These are phyloP conservation scores for Osmoderma eremita DNA, from an alignment of 2,888 invertebrate species.

Conservation along the genomic window DNA sequence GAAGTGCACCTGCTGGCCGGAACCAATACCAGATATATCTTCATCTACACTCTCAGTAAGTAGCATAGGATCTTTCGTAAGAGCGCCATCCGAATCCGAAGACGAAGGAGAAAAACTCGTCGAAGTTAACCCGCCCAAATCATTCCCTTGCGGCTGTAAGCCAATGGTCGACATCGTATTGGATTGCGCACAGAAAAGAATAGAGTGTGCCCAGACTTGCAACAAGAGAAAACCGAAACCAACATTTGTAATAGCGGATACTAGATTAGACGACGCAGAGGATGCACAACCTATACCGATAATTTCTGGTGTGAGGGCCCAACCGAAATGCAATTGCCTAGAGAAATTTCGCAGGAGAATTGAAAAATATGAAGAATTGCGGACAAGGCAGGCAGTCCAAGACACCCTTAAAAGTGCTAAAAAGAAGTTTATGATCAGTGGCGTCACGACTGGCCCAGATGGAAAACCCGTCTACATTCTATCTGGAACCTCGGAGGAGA, in stretches of 20 bases:
- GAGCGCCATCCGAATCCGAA: conserved; percentile 8
- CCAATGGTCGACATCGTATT: conserved; percentile 35
- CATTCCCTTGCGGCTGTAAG: conserved; percentile 37
- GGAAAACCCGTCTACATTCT: conserved; percentile 53
- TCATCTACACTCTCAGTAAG: conserved; percentile 23
- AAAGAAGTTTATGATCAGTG: conserved; percentile 45
- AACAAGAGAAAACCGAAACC: conserved; percentile 25
- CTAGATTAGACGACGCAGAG: conserved; percentile 43
- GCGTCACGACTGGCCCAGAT: conserved; percentile 49
- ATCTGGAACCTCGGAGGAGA: conserved; percentile 39
- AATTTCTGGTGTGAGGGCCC: conserved; percentile 50
- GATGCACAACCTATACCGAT: conserved; percentile 51
- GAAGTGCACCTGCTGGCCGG: conserved; percentile 34
- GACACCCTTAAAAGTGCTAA: conserved; percentile 43
- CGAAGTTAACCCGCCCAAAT: conserved; percentile 32
- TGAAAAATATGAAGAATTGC: conserved; percentile 46
- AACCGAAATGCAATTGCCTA: conserved; percentile 52
- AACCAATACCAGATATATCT: conserved; percentile 1
- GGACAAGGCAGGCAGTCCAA: conserved; percentile 42
- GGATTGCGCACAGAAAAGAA: conserved; percentile 14
- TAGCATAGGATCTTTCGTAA: conserved; percentile 15
- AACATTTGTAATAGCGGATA: conserved; percentile 49
- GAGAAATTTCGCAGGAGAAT: conserved; percentile 49
- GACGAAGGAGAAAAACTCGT: conserved; percentile 18
- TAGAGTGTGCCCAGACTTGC: conserved; percentile 11